Evolutionary conservation across 2,113 vertebrate genomes (phyloP).

Genomic region (Forbesichthys agassizii): DNA sequence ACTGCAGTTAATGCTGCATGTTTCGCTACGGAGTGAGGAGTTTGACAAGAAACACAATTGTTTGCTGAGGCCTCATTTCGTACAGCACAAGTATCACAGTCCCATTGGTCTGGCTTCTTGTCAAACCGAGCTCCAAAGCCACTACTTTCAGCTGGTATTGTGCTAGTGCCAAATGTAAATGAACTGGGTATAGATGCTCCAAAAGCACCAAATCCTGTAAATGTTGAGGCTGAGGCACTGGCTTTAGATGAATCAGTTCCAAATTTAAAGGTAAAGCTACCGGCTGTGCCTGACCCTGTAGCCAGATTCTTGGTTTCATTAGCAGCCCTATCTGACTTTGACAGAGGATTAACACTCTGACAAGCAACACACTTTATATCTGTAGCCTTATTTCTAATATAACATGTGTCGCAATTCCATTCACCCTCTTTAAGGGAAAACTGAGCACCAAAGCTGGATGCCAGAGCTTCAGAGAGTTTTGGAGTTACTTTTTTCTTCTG

Average conservation of each 20-base stretch:
- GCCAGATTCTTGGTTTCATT: constrained; percentile 54
- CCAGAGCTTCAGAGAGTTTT: constrained; percentile 21
- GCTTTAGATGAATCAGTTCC: constrained; percentile 66
- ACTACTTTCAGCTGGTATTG: constrained; percentile 46
- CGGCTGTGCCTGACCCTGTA: constrained; percentile 7
- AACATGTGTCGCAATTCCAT: constrained; percentile 85
- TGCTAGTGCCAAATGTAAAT: constrained; percentile 75
- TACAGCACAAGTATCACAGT: constrained; percentile 75
- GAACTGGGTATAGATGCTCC: constrained; percentile 55
- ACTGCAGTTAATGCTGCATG: background rate
- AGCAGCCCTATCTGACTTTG: constrained; percentile 41
- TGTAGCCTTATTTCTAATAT: constrained; percentile 75
- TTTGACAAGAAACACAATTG: constrained; percentile 78
- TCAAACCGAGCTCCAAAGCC: constrained; percentile 66
- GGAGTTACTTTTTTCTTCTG: constrained; percentile 38
- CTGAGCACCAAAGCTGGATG: constrained; percentile 68
- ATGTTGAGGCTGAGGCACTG: constrained; percentile 35
- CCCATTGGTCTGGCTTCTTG: constrained; percentile 79
- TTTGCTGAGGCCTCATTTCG: constrained; percentile 74
- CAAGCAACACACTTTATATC: constrained; percentile 79
- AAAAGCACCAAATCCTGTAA: constrained; percentile 72
- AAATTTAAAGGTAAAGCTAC: constrained; percentile 74
- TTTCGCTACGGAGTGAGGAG: constrained; percentile 38
- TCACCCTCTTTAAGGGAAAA: constrained; percentile 81
- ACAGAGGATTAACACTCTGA: constrained; percentile 67